Percentiles rank a stretch among this genome's conserved stretches.
Evolutionary conservation across 2,888 invertebrate species (phyloP).

Genomic region (Ornithoptera priamus): DNA sequence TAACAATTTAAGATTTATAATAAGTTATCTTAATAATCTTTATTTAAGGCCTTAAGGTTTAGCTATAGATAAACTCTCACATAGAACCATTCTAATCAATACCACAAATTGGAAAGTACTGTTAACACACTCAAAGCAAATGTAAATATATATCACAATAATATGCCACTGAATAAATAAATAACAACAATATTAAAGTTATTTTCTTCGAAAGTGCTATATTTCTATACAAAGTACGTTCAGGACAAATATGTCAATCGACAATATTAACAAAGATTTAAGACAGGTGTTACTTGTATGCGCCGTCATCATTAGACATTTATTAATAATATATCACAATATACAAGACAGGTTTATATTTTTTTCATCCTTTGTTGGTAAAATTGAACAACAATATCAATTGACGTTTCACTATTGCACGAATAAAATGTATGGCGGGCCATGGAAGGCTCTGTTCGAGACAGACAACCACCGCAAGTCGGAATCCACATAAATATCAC

Average conservation of each 20-base stretch:
- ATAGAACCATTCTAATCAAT: too few relatives aligned
- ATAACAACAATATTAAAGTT: slow-evolving; percentile 20
- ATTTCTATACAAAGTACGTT: slow-evolving; percentile 40
- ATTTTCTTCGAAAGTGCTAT: slow-evolving; percentile 42
- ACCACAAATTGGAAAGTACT: too few relatives aligned
- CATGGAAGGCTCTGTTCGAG: slow-evolving; percentile 44
- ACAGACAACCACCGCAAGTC: slow-evolving; percentile 35
- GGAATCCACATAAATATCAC: slow-evolving; percentile 14
- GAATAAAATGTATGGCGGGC: slow-evolving; percentile 77
- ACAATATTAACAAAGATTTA: slow-evolving; percentile 18
- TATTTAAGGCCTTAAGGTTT: too few relatives aligned
- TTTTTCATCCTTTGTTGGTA: slow-evolving; percentile 40
- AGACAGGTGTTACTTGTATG: slow-evolving; percentile 10
- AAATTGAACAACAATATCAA: slow-evolving; percentile 59
- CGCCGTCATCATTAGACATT: slow-evolving; percentile 34
- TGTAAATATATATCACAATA: too few relatives aligned
- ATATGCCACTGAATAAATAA: too few relatives aligned
- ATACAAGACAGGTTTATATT: slow-evolving; percentile 32
- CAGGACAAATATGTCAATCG: slow-evolving; percentile 50
- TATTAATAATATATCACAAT: slow-evolving; percentile 31
- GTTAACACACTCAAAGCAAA: too few relatives aligned
- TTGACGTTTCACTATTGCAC: slow-evolving; percentile 77
- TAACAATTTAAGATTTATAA: too few relatives aligned
- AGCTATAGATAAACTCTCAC: too few relatives aligned
- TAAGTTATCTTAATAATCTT: too few relatives aligned